Evolutionary conservation across 92 coral and sea anemone species (phyloP), one percentile per base, ranked within the genome.

Genomic region (Epizoanthus illoricatus): DNA sequence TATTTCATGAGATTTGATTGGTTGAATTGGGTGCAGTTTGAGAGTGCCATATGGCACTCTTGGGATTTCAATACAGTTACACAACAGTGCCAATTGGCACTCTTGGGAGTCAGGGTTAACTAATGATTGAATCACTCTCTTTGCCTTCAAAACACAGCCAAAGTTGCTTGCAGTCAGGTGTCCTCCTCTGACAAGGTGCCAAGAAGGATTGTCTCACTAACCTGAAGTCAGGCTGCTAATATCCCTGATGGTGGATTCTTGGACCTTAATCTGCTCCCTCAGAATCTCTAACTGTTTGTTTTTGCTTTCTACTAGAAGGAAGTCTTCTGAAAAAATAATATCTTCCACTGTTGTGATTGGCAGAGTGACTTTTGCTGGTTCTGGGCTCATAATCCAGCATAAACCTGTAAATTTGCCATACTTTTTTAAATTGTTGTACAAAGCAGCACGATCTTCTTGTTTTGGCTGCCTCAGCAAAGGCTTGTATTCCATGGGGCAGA

Each of bases 21-120:
- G 85, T 73, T 73, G 36, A 81, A 86, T 49, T 24, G 33, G 84
- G 56, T 19, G 21, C 43, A 43, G 47, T 86, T 20, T 3, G 0
- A 63, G 85, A 80, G 89, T 80, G 89, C 86, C 86, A 80, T 80
- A 62, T 85, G 88, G 84, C 88, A 76, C 88, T 85, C 88, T 55
- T 76, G 76, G 83, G 88, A 85, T 60, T 60, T 67, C 16, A 3
- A 8, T 65, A 7, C 76, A 19, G 87, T 84, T 60, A 75, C 76
- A 74, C 75, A 75, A 64, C 74, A 84, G 87, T 84, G 87, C 87
- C 84, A 85, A 66, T 36, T 85, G 76, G 79, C 88, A 85, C 88
- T 76, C 75, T 17, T 83, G 86, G 80, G 86, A 83, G 86, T 72
- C n/a, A n/a, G n/a, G n/a, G n/a, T 85, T 85, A 21, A 70, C 80